phyloP scores from a whole-genome alignment of 2,888 invertebrate species.

The Andrena flavipes region DNA sequence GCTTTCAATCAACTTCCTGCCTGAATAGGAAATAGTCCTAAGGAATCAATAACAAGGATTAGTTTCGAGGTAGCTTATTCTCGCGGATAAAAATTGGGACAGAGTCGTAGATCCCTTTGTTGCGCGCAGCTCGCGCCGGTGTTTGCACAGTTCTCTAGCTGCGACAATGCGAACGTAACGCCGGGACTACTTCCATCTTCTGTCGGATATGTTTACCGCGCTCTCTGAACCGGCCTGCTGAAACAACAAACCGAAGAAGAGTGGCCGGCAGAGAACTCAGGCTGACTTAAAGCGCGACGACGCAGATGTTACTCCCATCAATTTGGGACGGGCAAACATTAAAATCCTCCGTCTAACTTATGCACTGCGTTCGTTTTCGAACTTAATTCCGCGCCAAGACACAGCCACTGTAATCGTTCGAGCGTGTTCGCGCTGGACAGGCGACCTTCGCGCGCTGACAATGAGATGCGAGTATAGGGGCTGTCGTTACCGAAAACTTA shows the following conservation, averaged over 20 bases:
- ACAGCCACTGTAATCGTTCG: background rate
- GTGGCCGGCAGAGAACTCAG: slow-evolving; percentile 63
- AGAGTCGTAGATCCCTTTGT: slow-evolving; percentile 55
- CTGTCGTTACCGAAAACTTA: background rate
- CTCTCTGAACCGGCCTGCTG: slow-evolving; percentile 70
- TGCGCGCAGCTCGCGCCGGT: slow-evolving; percentile 39
- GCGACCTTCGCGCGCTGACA: background rate
- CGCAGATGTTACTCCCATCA: slow-evolving; percentile 63
- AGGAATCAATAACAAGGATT: background rate
- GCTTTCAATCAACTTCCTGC: background rate
- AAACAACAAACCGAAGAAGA: slow-evolving; percentile 74
- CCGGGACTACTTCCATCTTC: slow-evolving; percentile 71
- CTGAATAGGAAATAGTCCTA: background rate
- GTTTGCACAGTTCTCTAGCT: slow-evolving; percentile 66
- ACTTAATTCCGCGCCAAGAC: slow-evolving; percentile 33
- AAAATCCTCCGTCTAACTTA: slow-evolving; percentile 59
- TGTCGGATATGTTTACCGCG: slow-evolving; percentile 73
- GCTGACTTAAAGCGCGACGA: slow-evolving; percentile 60
- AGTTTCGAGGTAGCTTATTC: slow-evolving; percentile 23
- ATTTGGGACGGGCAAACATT: slow-evolving; percentile 65
- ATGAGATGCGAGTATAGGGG: background rate
- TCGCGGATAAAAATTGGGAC: slow-evolving; percentile 54
- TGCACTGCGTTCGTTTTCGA: slow-evolving; percentile 51
- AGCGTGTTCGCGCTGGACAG: background rate
- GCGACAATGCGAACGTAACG: slow-evolving; percentile 72